phyloP scores from a whole-genome alignment of 2,888 invertebrate species.

The Parochlus steinenii region DNA sequence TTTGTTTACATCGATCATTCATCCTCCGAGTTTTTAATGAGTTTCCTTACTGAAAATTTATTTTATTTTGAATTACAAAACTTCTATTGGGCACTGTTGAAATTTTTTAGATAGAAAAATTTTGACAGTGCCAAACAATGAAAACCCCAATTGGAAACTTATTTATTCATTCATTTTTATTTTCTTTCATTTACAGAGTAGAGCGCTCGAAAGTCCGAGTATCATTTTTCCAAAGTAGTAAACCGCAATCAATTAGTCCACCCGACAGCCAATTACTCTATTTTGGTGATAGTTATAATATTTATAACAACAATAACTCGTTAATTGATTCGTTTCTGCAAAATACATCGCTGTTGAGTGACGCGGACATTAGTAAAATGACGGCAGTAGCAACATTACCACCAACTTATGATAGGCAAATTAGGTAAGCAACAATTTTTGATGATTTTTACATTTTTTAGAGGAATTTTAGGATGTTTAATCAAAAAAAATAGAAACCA shows the following conservation, averaged over 20 bases:
- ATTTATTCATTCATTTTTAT: constrained; percentile 12
- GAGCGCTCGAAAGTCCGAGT: constrained; percentile 67
- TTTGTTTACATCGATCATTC: too few relatives aligned
- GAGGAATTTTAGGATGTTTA: constrained; percentile 1
- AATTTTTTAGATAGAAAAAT: too few relatives aligned
- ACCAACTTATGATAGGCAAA: constrained; percentile 27
- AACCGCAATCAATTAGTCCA: constrained; percentile 52
- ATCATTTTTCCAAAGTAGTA: constrained; percentile 67
- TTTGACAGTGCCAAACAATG: background rate
- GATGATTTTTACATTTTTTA: background rate
- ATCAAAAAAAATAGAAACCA: constrained; percentile 1
- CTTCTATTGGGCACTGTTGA: too few relatives aligned
- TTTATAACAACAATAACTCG: constrained; percentile 9
- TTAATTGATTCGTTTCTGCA: constrained; percentile 11
- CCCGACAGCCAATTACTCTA: constrained; percentile 30
- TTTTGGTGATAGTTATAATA: constrained; percentile 6
- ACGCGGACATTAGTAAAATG: constrained; percentile 10
- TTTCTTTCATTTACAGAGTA: constrained; percentile 38
- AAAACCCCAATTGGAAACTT: background rate
- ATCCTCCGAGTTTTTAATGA: too few relatives aligned
- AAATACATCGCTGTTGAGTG: constrained; percentile 4
- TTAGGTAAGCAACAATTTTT: constrained; percentile 22
- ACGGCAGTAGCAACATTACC: constrained; percentile 15
- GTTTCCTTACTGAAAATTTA: too few relatives aligned
- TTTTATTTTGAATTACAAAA: too few relatives aligned